Percentiles rank a stretch among this genome's conserved stretches.
Evolutionary conservation across 2,888 invertebrate genomes (phyloP).

Genomic region (Hirtodrosophila cameraria): DNA sequence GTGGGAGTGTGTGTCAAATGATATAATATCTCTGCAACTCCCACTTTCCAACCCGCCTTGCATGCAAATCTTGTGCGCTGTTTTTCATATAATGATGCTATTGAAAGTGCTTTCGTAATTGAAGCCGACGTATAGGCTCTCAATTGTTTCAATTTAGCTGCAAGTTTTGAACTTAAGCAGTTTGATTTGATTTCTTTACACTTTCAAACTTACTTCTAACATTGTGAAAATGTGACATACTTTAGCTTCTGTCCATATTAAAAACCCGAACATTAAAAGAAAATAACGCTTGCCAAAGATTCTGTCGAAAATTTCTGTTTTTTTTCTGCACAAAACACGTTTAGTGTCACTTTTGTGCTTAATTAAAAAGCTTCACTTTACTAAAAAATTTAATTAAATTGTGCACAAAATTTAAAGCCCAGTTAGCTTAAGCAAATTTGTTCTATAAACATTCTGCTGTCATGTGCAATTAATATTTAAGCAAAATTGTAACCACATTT

Average conservation of each 20-base stretch:
- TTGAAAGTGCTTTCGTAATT: constrained; percentile 14
- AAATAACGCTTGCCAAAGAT: too few species aligned
- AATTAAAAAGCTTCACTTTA: too few species aligned
- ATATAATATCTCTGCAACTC: constrained; percentile 22
- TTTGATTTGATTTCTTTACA: background rate
- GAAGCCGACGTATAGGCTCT: constrained; percentile 2
- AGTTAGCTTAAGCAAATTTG: too few species aligned
- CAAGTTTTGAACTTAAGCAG: background rate
- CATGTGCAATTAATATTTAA: constrained; percentile 28
- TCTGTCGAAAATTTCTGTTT: too few species aligned
- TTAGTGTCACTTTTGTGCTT: too few species aligned
- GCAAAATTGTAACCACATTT: constrained; percentile 29
- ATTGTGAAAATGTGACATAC: too few species aligned
- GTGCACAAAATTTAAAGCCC: too few species aligned
- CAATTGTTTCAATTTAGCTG: constrained; percentile 26
- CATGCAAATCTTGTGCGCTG: constrained; percentile 38
- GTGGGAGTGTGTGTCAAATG: constrained; percentile 25
- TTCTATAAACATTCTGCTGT: background rate
- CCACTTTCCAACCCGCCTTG: constrained; percentile 12
- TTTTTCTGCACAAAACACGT: too few species aligned
- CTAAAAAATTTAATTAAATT: too few species aligned
- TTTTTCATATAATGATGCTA: constrained; percentile 34
- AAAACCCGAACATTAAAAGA: too few species aligned
- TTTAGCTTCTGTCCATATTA: too few species aligned
- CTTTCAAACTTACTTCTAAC: background rate